Conservation (phyloP, 2,113 vertebrate species). For the Corvus cornix region DNA sequence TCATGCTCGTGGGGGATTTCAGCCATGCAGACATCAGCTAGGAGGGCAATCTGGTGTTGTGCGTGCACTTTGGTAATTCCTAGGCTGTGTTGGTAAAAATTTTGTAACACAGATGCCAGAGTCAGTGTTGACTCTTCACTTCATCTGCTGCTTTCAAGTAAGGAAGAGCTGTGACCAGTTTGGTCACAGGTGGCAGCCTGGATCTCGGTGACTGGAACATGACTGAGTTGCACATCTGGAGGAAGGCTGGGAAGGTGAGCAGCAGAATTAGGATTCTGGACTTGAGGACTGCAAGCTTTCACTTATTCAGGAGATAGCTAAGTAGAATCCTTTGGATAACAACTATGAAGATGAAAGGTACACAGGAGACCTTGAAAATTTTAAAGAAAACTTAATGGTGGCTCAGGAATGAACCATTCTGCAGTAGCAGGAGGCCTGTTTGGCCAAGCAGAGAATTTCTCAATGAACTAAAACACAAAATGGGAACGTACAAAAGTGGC, state of each 20-base stretch:
- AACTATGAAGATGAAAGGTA: not conserved
- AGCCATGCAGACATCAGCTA: not conserved
- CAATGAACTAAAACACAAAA: not conserved
- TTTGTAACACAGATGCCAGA: not conserved
- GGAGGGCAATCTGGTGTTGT: not conserved
- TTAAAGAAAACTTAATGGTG: not conserved
- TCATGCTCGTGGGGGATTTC: not conserved
- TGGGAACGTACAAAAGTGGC: not conserved
- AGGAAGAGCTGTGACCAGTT: not conserved
- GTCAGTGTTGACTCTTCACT: not conserved
- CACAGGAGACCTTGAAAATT: not conserved
- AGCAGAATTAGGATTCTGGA: not conserved
- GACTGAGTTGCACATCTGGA: not conserved
- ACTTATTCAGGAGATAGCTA: not conserved
- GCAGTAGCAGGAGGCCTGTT: not conserved
- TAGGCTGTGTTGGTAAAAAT: not conserved
- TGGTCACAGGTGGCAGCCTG: not conserved
- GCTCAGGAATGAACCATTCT: not conserved
- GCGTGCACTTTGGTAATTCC: not conserved
- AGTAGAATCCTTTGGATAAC: not conserved
- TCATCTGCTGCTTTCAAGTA: not conserved
- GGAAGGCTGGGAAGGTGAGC: not conserved
- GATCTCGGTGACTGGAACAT: not conserved
- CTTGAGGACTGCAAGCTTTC: not conserved
- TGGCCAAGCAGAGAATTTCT: not conserved